Conservation (phyloP, 2,888 invertebrate genomes). For the Ochlodes sylvanus region DNA sequence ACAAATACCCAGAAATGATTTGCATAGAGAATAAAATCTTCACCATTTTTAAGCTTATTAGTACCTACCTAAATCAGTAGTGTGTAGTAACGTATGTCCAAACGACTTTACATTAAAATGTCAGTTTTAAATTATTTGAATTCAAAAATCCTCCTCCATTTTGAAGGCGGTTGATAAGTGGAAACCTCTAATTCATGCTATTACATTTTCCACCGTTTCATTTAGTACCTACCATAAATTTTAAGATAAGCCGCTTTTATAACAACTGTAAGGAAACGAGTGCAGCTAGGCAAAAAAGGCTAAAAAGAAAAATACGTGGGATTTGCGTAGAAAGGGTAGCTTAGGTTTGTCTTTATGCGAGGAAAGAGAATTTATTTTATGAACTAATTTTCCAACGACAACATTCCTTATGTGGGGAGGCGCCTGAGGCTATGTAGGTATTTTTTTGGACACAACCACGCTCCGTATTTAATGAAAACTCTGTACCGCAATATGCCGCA, state of each 20-base stretch:
- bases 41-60: too few species aligned
- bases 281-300: slow-evolving; percentile 46
- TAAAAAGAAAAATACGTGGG: slow-evolving; percentile 41
- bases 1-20: too few species aligned
- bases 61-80: too few species aligned
- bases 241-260: slow-evolving; percentile 37
- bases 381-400: slow-evolving; percentile 80
- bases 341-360: slow-evolving; percentile 55
- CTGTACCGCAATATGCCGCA: slow-evolving; percentile 76
- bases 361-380: slow-evolving; percentile 71
- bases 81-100: too few species aligned
- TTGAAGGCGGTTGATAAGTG: slow-evolving; percentile 2
- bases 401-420: slow-evolving; percentile 73
- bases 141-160: neutral
- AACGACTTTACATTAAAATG: neutral
- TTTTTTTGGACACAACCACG: slow-evolving; percentile 74
- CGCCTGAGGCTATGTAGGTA: slow-evolving; percentile 70
- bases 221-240: slow-evolving; percentile 29
- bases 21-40: too few species aligned
- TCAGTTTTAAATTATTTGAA: neutral
- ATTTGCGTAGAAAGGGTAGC: slow-evolving; percentile 53
- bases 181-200: slow-evolving; percentile 23
- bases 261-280: slow-evolving; percentile 37
- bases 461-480: slow-evolving; percentile 82
- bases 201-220: slow-evolving; percentile 31